Percentiles rank a stretch among this genome's conserved stretches.
Evolutionary conservation across 2,888 invertebrate genomes (phyloP).

Genomic region (Julus scandinavius): DNA sequence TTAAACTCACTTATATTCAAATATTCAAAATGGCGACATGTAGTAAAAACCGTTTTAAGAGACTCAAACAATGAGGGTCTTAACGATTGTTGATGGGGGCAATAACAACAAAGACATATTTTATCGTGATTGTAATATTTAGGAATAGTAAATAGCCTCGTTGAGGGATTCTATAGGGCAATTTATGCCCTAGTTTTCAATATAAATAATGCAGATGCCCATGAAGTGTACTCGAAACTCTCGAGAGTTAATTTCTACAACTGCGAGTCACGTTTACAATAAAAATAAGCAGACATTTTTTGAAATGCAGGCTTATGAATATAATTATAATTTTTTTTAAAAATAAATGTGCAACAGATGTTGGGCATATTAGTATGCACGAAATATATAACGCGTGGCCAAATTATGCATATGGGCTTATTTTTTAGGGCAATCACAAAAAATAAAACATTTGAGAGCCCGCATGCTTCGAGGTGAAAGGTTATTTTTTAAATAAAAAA

Average conservation of each 20-base stretch:
- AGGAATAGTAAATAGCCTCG: too few relatives aligned
- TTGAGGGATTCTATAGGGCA: background rate
- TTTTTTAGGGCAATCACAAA: background rate
- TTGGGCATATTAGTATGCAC: background rate
- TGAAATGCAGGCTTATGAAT: background rate
- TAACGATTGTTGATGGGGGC: background rate
- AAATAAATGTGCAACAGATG: slow-evolving; percentile 18
- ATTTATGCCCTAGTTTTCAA: background rate
- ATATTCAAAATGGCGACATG: too few relatives aligned
- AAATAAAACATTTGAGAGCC: background rate
- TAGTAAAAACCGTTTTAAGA: too few relatives aligned
- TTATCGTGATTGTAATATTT: too few relatives aligned
- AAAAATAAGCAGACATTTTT: background rate
- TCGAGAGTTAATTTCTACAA: slow-evolving; percentile 2
- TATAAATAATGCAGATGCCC: background rate
- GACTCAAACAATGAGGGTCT: too few relatives aligned
- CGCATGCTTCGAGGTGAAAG: background rate
- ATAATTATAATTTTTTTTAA: background rate
- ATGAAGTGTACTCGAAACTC: background rate
- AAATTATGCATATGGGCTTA: background rate
- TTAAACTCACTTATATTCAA: too few relatives aligned
- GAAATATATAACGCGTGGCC: background rate
- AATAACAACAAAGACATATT: background rate
- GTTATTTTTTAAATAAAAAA: background rate
- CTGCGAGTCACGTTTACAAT: background rate